phyloP scores from a whole-genome alignment of 2,888 invertebrate genomes.

The Lepidochrysops patricia region DNA sequence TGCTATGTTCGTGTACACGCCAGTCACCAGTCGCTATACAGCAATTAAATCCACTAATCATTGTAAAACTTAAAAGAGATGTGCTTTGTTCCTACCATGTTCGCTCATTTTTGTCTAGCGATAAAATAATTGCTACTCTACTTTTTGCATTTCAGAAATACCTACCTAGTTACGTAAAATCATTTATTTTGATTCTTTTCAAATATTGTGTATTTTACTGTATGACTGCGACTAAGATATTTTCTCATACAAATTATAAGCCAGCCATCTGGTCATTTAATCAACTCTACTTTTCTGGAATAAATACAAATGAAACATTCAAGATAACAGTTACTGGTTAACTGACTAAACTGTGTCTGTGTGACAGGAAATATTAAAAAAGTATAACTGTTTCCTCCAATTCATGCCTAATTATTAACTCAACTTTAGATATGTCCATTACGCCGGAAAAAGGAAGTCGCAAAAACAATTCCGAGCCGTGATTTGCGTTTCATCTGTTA shows the following conservation, averaged over 20 bases:
- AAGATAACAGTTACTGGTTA: background rate
- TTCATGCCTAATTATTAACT: background rate
- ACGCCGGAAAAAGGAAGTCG: background rate
- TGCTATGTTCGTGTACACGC: conserved; percentile 48
- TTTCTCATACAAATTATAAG: no score
- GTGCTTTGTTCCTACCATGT: background rate
- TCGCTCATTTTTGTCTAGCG: background rate
- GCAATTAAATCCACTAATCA: conserved; percentile 54
- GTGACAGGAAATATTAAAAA: background rate
- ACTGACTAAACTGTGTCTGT: background rate
- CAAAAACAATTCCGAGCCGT: background rate
- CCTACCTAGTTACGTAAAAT: no score
- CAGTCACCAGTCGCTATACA: no score
- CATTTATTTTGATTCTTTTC: no score
- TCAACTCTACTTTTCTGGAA: no score
- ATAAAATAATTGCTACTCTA: background rate
- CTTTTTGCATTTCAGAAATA: no score
- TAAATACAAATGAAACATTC: background rate
- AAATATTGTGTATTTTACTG: no score
- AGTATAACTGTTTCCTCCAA: background rate
- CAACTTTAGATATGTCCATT: background rate
- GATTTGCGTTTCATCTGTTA: background rate
- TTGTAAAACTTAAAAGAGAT: conserved; percentile 32
- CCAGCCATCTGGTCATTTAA: no score
- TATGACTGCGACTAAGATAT: no score